These are phyloP conservation scores for Callionymus lyra DNA, from an alignment of 2,113 vertebrate species.

Conservation along the genomic window DNA sequence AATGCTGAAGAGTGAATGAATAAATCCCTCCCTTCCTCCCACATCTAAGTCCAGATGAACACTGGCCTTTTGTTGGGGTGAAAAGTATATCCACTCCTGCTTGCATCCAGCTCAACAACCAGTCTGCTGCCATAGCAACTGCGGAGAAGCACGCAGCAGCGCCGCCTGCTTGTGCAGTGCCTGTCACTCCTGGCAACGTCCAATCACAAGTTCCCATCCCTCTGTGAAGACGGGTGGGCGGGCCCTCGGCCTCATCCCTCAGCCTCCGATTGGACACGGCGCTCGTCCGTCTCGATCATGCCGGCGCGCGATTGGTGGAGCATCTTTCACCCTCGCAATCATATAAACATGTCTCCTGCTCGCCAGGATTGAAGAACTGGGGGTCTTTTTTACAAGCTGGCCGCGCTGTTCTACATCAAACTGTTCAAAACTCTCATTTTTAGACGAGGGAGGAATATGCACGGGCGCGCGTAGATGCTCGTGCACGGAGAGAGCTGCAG, in stretches of 20 bases:
- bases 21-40: too few relatives aligned
- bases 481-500: slow-evolving; percentile 54
- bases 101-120: slow-evolving; percentile 64
- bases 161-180: slow-evolving; percentile 65
- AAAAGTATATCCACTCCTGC: slow-evolving; percentile 35
- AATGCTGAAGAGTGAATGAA: too few relatives aligned
- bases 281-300: slow-evolving; percentile 49
- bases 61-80: neutral
- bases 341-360: slow-evolving; percentile 73
- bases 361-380: slow-evolving; percentile 48
- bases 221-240: slow-evolving; percentile 62
- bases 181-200: slow-evolving; percentile 72
- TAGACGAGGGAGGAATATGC: slow-evolving; percentile 42
- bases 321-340: slow-evolving; percentile 57
- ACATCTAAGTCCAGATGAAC: neutral
- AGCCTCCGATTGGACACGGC: slow-evolving; percentile 48
- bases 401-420: slow-evolving; percentile 67
- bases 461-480: slow-evolving; percentile 53
- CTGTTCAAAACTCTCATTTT: slow-evolving; percentile 69
- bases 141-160: slow-evolving; percentile 65
- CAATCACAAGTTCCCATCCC: slow-evolving; percentile 73
- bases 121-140: slow-evolving; percentile 80
- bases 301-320: slow-evolving; percentile 56
- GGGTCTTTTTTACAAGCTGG: slow-evolving; percentile 52
- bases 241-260: slow-evolving; percentile 33